Percentiles rank a stretch among this genome's conserved stretches.
Conservation (phyloP, 2,113 vertebrate genomes). For the Holacanthus passer region DNA sequence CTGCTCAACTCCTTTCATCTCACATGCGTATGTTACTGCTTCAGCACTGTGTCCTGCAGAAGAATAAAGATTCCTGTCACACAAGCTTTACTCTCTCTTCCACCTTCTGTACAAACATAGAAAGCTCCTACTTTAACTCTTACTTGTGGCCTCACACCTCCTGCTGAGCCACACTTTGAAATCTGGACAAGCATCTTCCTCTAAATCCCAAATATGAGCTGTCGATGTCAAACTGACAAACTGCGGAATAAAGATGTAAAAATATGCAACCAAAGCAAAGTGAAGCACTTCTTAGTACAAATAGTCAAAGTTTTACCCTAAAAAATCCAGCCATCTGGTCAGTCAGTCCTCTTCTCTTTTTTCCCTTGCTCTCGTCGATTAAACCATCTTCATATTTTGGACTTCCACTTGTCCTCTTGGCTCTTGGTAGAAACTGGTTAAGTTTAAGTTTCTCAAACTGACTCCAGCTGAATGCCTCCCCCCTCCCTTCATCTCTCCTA, state of each 20-base stretch:
- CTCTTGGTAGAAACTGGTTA: constrained; percentile 40
- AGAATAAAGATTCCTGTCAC: constrained; percentile 17
- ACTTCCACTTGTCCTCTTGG: constrained; percentile 45
- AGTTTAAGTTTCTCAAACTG: constrained; percentile 60
- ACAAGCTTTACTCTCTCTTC: constrained; percentile 1
- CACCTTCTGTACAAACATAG: constrained; percentile 20
- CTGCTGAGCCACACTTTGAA: constrained; percentile 43
- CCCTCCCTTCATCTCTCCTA: constrained; percentile 58
- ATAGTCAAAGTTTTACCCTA: constrained; percentile 68
- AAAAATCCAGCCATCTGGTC: constrained; percentile 53
- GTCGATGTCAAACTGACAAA: background rate
- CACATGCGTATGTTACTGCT: constrained; percentile 24
- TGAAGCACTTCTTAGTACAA: background rate
- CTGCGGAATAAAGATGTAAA: background rate
- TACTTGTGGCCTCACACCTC: constrained; percentile 35
- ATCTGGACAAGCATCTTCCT: constrained; percentile 14
- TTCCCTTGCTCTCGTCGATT: constrained; percentile 19
- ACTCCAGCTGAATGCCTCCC: constrained; percentile 35
- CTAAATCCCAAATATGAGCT: background rate
- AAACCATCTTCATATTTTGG: constrained; percentile 52
- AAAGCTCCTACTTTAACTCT: constrained; percentile 5
- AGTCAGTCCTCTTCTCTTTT: constrained; percentile 52
- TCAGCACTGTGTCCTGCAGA: constrained; percentile 11
- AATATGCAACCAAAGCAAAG: background rate
- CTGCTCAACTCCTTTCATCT: constrained; percentile 35